Evolutionary conservation across 30 jellyfish, hydroid and myxozoan species (phyloP), one percentile per base, ranked within the genome.

Genomic region (Rhopilema esculentum): DNA sequence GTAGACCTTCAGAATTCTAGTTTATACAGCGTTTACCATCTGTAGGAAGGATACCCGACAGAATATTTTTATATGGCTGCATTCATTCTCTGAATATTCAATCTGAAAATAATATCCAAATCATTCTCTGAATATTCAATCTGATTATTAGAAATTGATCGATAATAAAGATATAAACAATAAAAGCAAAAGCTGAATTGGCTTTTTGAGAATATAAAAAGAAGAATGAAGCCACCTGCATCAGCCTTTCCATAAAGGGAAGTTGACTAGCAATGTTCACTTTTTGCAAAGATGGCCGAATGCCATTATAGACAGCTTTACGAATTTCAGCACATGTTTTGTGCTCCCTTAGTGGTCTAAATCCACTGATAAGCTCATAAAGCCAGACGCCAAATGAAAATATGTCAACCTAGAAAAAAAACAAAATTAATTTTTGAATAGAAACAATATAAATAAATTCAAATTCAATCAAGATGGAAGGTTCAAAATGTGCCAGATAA

Each of bases 311-410:
- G 20, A 95, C 91, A 0, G 99, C 99, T 26, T 83, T 80, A 27
- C 95, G 91, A 28, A 95, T 85, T 31, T 95, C 99, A 17, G 96
- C 90, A 1, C 88, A 90, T 22, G 97, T 77, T 67, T 95, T 80
- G 88, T 79, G 93, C 32, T 89, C 97, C 52, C 91, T 28, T 31
- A 63, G 81, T n/a, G 99, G 99, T 19, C 99, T 90, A 22, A 61
- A 63, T 1, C 99, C 99, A 16, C 97, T 91, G 49, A 95, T 76
- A 53, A 95, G 88, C 57, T 95, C 99, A 63, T 89, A 86, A 48
- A 95, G 77, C 99, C 99, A 95, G 71, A 95, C 69, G 32, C 97
- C 99, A 61, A 53, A 95, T 27, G 99, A 95, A 70, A 90, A 95
- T 9, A 95, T 90, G 74, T 95, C 99, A 30, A 95, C 99, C 99